phyloP scores from a whole-genome alignment of 1,140 invertebrate genomes.

The Latrodectus geometricus region DNA sequence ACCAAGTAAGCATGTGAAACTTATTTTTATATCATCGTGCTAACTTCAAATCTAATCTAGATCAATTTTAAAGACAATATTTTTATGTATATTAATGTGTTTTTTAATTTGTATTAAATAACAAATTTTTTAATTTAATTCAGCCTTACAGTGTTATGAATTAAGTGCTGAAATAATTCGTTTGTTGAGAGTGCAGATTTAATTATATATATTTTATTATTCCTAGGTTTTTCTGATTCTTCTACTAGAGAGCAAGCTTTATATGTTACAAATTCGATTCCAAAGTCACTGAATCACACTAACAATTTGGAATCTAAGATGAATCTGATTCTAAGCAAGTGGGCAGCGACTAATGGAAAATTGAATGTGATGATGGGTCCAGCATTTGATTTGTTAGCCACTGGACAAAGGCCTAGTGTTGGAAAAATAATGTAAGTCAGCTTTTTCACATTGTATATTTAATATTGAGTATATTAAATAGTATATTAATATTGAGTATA shows the following conservation, averaged over 20 bases:
- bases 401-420: slow-evolving; percentile 12
- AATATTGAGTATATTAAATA: not conserved
- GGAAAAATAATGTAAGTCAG: slow-evolving; percentile 31
- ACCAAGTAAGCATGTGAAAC: not conserved
- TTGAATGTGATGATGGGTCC: slow-evolving; percentile 49
- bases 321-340: slow-evolving; percentile 18
- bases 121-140: too few relatives aligned
- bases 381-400: slow-evolving; percentile 43
- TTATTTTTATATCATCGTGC: too few relatives aligned
- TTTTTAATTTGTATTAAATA: too few relatives aligned
- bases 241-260: slow-evolving; percentile 1
- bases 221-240: slow-evolving; percentile 27
- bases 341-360: slow-evolving; percentile 5
- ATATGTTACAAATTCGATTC: slow-evolving; percentile 38
- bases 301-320: slow-evolving; percentile 15
- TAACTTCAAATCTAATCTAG: too few relatives aligned
- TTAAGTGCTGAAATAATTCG: too few relatives aligned
- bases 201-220: not conserved
- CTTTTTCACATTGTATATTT: not conserved
- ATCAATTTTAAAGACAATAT: too few relatives aligned
- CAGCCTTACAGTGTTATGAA: too few relatives aligned
- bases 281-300: slow-evolving; percentile 35
- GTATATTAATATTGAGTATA: too few relatives aligned
- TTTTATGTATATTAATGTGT: too few relatives aligned
- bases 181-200: too few relatives aligned